Evolutionary conservation across 2,888 invertebrate genomes (phyloP).

Genomic region (Odontocolon sp.): DNA sequence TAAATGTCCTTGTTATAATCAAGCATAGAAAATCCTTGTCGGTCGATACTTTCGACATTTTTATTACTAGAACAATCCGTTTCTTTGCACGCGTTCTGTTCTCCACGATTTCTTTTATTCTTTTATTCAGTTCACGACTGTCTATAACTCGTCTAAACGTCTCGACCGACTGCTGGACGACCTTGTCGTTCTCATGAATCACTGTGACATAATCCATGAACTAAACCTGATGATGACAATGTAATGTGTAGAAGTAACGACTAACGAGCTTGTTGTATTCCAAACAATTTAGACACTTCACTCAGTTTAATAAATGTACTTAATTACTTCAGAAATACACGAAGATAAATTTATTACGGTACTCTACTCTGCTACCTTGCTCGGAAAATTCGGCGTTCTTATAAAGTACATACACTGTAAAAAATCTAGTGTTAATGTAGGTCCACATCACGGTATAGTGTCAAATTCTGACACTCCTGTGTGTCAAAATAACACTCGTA

Average conservation of each 20-base stretch:
- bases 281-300: background rate
- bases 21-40: background rate
- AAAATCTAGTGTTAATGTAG: too few species aligned
- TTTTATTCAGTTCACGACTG: conserved; percentile 39
- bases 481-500: too few species aligned
- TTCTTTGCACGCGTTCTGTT: background rate
- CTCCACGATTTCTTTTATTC: background rate
- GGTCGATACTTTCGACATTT: background rate
- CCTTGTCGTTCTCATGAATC: conserved; percentile 11
- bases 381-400: background rate
- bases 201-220: conserved; percentile 14
- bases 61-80: background rate
- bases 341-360: too few species aligned
- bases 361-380: too few species aligned
- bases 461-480: too few species aligned
- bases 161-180: conserved; percentile 6
- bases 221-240: background rate
- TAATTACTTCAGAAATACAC: too few species aligned
- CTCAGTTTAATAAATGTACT: too few species aligned
- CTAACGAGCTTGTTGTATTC: background rate
- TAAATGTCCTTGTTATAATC: background rate
- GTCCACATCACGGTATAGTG: too few species aligned
- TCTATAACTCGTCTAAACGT: conserved; percentile 35
- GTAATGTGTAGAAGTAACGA: background rate
- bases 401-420: too few species aligned